These are phyloP conservation scores for Prostheceraeus crozeri DNA, from an alignment of 2,888 invertebrate genomes.

Conservation along the genomic window DNA sequence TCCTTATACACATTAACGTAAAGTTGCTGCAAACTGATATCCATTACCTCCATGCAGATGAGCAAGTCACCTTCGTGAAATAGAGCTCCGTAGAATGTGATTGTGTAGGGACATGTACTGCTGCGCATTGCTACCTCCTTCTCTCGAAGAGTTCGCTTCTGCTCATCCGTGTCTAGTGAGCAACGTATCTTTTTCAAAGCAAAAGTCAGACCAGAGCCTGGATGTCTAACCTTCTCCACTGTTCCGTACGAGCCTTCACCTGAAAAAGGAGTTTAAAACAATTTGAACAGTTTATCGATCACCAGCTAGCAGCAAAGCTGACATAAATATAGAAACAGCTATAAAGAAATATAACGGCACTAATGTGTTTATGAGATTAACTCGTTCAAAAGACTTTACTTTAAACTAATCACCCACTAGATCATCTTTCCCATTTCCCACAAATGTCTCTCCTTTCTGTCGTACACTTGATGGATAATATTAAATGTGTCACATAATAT, in stretches of 20 bases:
- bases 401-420: no score
- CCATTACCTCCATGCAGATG: constrained; percentile 30
- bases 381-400: no score
- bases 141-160: constrained; percentile 16
- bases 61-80: constrained; percentile 31
- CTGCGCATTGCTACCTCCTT: constrained; percentile 30
- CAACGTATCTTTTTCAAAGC: constrained; percentile 34
- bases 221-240: constrained; percentile 25
- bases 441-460: no score
- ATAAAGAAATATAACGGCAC: no score
- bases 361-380: no score
- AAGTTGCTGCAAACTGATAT: constrained; percentile 33
- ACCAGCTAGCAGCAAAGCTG: no score
- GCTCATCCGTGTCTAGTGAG: constrained; percentile 26
- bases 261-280: no score
- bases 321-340: no score
- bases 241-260: constrained; percentile 31
- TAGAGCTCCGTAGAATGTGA: constrained; percentile 32
- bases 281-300: no score
- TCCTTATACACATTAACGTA: constrained; percentile 26
- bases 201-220: constrained; percentile 7
- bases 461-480: no score
- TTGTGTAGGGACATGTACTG: constrained; percentile 26
- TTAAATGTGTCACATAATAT: no score
- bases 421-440: no score